Evolutionary conservation across 2,888 invertebrate species (phyloP).

Genomic region (Unio delphinus): DNA sequence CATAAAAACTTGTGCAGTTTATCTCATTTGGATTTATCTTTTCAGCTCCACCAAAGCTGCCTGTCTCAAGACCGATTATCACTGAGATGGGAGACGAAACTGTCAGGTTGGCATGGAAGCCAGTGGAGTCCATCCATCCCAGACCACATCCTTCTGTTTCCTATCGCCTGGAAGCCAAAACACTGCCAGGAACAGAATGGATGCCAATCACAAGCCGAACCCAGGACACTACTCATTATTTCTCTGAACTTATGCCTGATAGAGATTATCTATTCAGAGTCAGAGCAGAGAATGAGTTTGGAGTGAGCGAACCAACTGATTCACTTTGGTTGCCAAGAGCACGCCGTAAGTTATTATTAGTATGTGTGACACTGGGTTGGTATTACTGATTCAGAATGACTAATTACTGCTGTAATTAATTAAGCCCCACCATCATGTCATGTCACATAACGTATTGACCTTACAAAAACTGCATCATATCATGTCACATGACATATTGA

Average conservation of each 20-base stretch:
- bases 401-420: no score
- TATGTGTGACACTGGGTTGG: no score
- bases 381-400: no score
- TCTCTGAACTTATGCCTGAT: slow-evolving; percentile 82
- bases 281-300: slow-evolving; percentile 95
- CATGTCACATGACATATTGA: no score
- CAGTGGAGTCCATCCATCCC: slow-evolving; percentile 44
- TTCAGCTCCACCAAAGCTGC: slow-evolving; percentile 54
- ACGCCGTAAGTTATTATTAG: slow-evolving; percentile 36
- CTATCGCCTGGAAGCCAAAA: slow-evolving; percentile 54
- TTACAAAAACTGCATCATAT: no score
- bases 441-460: no score
- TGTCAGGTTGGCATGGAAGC: slow-evolving; percentile 61
- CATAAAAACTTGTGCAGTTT: no score
- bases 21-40: not conserved
- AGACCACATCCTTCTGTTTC: slow-evolving; percentile 45
- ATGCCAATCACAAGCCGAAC: slow-evolving; percentile 55
- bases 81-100: slow-evolving; percentile 61
- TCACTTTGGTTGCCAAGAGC: slow-evolving; percentile 75
- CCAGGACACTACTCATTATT: slow-evolving; percentile 56
- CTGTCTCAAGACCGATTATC: slow-evolving; percentile 51
- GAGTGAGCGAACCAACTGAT: slow-evolving; percentile 96
- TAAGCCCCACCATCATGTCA: no score
- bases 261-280: slow-evolving; percentile 96
- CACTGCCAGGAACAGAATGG: slow-evolving; percentile 43